Base-by-base conservation (phyloP, 2,888 invertebrate species). In the Muschampia plurimacula region DNA sequence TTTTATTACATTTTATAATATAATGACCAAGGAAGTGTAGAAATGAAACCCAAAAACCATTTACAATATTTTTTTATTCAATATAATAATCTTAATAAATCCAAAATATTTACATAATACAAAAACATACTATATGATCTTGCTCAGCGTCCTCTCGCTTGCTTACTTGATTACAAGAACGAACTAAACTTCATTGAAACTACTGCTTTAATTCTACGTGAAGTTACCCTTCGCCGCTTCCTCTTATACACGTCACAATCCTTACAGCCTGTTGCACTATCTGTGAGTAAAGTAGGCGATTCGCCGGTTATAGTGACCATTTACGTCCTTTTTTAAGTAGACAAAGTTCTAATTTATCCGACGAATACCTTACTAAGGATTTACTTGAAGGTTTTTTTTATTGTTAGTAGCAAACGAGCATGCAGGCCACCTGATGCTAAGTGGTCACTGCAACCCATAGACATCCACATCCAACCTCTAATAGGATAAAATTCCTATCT, bases 11-110 rank as follows among this genome's bases (percentile, higher is more conserved):
- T 36, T 36, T 36, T 36, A 36, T 36, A 4, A 6, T 36, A 36
- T 36, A 36, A 0, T 36, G 6, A 6, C 36, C 4, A 15, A 15
- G 13, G 59, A 22, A 36, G 1, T 28, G n/a, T 66, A 62, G 12
- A 86, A 90, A 91, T 90, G 80, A 91, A 89, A 91, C 86, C 28
- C 79, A 75, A 77, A 68, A 79, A 83, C 79, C 86, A 93, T 93
- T 94, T 93, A 93, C 92, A 94, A 92, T 92, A 90, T 92, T 93
- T 94, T 93, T 94, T 94, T 93, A 94, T 93, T 93, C 93, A 94
- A 94, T 94, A 94, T 94, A 94, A 94, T 94, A 94, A 94, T 94
- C 94, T 94, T 94, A 94, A 93, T 94, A 94, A 93, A 93, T 94
- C 94, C 92, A 93, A 93, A 94, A 93, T 94, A 94, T 94, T 93